Conservation (phyloP, 2,888 invertebrate species). For the Dyspetes luteomarginatus region DNA sequence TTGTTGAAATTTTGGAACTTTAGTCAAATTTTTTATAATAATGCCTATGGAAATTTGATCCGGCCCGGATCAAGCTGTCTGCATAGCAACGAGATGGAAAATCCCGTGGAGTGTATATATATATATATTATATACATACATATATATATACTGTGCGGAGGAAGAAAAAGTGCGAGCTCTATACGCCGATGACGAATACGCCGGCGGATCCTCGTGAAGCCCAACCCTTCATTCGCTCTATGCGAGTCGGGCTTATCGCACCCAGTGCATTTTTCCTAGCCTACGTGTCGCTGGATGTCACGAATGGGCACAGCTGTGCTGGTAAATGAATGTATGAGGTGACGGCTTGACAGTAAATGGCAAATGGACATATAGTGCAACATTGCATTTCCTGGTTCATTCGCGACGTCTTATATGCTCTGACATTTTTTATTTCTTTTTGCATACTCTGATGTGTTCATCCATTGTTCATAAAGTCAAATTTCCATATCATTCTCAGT, state of each 20-base stretch:
- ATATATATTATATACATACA: no score
- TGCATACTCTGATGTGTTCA: conserved; percentile 35
- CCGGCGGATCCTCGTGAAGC: conserved; percentile 31
- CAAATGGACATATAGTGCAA: conserved; percentile 8
- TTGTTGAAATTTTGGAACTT: no score
- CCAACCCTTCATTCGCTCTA: conserved; percentile 36
- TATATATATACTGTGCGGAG: no score
- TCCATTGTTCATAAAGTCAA: conserved; percentile 45
- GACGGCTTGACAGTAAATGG: neutral
- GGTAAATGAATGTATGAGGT: neutral
- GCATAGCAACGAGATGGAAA: neutral
- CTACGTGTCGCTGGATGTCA: conserved; percentile 44
- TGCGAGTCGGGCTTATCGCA: conserved; percentile 33
- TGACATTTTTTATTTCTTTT: conserved; percentile 22
- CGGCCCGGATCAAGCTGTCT: neutral
- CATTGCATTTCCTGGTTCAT: conserved; percentile 37
- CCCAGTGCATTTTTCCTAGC: conserved; percentile 48
- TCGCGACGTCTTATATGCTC: neutral
- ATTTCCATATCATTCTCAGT: conserved; percentile 52
- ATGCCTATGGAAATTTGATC: neutral
- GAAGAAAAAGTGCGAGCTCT: conserved; percentile 29
- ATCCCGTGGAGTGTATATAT: neutral
- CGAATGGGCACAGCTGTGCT: conserved; percentile 23
- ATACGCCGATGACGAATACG: conserved; percentile 26
- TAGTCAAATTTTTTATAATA: no score